Conservation (phyloP, 2,113 vertebrate genomes). For the Vombatus ursinus region DNA sequence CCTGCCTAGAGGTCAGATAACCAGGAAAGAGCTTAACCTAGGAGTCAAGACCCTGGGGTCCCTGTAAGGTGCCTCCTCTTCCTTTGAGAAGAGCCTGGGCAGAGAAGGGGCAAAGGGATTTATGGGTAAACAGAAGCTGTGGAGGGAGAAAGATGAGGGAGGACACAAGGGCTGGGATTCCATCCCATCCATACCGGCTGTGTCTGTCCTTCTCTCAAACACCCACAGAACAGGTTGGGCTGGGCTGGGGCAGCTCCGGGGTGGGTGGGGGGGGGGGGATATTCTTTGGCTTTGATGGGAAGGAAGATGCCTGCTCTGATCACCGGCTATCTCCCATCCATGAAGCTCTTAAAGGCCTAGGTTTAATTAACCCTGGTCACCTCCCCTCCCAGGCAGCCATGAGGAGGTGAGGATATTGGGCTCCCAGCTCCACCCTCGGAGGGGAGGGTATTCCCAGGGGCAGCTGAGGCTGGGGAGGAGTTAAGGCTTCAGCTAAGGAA, state of each 20-base stretch:
- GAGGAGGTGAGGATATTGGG: background rate
- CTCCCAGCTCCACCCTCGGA: constrained; percentile 11
- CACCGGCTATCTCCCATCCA: background rate
- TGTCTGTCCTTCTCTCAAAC: background rate
- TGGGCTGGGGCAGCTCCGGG: constrained; percentile 48
- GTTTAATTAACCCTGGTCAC: constrained; percentile 56
- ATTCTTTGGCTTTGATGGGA: constrained; percentile 12
- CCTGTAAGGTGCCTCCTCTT: background rate
- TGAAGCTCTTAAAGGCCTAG: constrained; percentile 34
- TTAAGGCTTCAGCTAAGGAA: background rate
- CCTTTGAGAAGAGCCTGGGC: background rate
- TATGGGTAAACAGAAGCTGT: background rate
- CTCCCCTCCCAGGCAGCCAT: background rate
- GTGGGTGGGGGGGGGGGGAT: too few relatives aligned
- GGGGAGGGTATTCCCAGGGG: background rate
- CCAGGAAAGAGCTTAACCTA: background rate
- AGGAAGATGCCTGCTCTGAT: background rate
- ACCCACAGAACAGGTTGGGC: constrained; percentile 75
- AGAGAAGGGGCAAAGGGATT: background rate
- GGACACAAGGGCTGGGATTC: constrained; percentile 10
- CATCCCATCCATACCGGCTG: background rate
- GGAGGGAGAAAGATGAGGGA: background rate
- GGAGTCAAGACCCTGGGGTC: background rate
- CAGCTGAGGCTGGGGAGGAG: background rate
- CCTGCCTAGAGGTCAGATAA: background rate